A percentile compares a stretch with the other conserved stretches of the same genome.
Conservation (phyloP, 2,113 vertebrate species). For the Chunga burmeisteri region DNA sequence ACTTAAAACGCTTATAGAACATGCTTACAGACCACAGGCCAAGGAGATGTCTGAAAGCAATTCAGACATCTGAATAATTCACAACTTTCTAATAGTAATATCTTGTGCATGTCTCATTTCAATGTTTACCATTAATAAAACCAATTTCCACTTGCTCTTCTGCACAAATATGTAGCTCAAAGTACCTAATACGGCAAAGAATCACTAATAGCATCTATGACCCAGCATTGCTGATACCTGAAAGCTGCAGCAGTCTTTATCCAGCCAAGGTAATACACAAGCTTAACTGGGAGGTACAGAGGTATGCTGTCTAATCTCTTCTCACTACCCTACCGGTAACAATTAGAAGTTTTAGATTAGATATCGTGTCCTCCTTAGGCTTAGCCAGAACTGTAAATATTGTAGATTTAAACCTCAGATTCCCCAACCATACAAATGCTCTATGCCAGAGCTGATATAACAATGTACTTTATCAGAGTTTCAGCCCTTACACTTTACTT, state of each 20-base stretch:
- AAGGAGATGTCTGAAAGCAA: neutral
- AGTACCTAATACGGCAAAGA: neutral
- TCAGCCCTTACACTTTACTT: neutral
- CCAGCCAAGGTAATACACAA: neutral
- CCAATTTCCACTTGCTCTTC: neutral
- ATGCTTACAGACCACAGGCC: neutral
- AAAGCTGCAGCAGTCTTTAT: neutral
- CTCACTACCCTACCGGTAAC: neutral
- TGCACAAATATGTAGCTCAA: neutral
- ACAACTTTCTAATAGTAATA: neutral
- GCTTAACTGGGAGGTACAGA: neutral
- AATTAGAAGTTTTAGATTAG: neutral
- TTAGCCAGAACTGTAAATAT: neutral
- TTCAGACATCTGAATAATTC: neutral
- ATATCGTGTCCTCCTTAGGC: neutral
- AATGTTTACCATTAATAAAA: slow-evolving; percentile 4
- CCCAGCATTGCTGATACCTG: neutral
- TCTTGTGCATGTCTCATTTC: neutral
- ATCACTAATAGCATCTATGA: neutral
- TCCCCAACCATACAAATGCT: neutral
- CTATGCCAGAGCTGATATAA: neutral
- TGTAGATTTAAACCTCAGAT: neutral
- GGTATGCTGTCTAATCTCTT: neutral
- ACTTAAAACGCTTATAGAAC: neutral
- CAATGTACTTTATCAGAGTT: neutral